Conservation (phyloP, 2,888 invertebrate species). For the Athalia rosae region DNA sequence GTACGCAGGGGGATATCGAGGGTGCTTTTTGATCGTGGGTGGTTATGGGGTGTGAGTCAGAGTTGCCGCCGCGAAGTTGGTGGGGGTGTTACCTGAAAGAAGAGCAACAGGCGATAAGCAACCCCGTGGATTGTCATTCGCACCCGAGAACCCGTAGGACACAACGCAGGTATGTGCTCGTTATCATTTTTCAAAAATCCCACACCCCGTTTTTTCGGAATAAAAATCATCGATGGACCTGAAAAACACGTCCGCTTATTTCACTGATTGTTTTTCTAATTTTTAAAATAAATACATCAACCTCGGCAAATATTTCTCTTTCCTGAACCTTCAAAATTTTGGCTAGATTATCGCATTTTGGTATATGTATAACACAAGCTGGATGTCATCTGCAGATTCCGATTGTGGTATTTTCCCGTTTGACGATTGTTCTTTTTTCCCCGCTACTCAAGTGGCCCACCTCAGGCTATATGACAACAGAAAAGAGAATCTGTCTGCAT, state of each 20-base stretch:
- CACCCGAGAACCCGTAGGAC: constrained; percentile 54
- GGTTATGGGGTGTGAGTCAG: constrained; percentile 48
- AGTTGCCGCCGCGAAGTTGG: constrained; percentile 45
- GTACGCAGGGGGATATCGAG: background rate
- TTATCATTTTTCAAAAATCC: background rate
- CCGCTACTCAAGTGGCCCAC: no score
- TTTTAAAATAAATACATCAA: background rate
- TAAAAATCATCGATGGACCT: background rate
- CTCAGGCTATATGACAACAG: no score
- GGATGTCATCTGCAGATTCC: no score
- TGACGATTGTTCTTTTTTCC: no score
- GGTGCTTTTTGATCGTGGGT: constrained; percentile 27
- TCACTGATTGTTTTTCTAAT: background rate
- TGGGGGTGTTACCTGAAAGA: constrained; percentile 55
- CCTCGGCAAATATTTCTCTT: background rate
- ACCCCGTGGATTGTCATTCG: constrained; percentile 58
- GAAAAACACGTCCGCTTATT: no score
- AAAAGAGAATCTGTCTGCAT: no score
- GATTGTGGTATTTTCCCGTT: no score
- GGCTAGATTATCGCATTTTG: no score
- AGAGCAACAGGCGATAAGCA: constrained; percentile 52
- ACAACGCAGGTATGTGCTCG: constrained; percentile 24
- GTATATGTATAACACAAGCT: no score
- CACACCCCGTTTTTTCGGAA: background rate
- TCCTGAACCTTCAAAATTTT: no score